phyloP scores from a whole-genome alignment of 2,797 vertebrate species.

The Eulemur coronatus region DNA sequence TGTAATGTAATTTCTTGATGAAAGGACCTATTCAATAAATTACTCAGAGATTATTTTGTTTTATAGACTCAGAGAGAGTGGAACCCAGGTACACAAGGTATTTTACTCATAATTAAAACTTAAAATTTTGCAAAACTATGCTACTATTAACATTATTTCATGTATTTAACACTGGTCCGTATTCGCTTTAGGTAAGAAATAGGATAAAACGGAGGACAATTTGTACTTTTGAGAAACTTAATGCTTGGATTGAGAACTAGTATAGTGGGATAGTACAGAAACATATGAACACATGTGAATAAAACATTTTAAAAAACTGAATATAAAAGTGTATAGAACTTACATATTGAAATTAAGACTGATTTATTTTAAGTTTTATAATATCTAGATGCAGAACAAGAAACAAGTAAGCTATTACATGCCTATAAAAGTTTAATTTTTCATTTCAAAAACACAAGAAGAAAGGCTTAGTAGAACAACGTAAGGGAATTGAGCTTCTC shows the following conservation, averaged over 20 bases:
- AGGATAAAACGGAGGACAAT: fast-evolving
- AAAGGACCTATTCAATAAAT: not conserved
- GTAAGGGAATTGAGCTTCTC: not conserved
- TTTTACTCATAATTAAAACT: not conserved
- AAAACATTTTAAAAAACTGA: not conserved
- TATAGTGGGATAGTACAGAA: not conserved
- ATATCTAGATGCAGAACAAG: not conserved
- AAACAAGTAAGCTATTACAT: not conserved
- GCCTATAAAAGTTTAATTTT: not conserved
- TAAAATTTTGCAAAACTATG: not conserved
- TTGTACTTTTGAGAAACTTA: not conserved
- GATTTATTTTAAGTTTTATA: not conserved
- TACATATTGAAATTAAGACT: not conserved
- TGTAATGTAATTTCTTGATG: not conserved
- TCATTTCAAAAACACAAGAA: not conserved
- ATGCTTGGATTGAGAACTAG: not conserved
- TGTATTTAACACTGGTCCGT: not conserved
- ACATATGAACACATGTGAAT: not conserved
- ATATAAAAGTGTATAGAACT: not conserved
- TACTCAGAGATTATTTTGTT: not conserved
- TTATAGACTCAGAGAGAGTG: not conserved
- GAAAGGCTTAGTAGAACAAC: not conserved
- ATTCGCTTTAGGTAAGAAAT: not conserved
- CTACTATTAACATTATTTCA: not conserved
- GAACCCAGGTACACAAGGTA: fast-evolving